phyloP scores from a whole-genome alignment of 2,797 vertebrate genomes.

The Thripadectes ignobilis region DNA sequence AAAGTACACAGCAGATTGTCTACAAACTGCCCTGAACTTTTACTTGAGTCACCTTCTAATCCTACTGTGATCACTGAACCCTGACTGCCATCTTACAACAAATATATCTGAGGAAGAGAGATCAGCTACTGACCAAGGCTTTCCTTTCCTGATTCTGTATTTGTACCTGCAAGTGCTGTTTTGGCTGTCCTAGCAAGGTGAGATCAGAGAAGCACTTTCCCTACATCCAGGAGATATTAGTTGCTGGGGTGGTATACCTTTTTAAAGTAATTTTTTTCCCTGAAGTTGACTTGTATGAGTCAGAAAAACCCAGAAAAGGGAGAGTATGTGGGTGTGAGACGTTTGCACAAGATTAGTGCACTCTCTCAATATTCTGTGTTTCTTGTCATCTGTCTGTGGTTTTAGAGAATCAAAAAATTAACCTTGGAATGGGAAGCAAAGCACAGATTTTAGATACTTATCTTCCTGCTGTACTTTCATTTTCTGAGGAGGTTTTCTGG shows the following conservation, averaged over 20 bases:
- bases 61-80: not conserved
- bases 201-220: slow-evolving; percentile 1
- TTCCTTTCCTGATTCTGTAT: not conserved
- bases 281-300: slow-evolving; percentile 40
- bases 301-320: slow-evolving; percentile 31
- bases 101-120: not conserved
- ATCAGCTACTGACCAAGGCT: not conserved
- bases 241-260: not conserved
- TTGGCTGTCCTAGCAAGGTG: not conserved
- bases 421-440: not conserved
- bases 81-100: not conserved
- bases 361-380: not conserved
- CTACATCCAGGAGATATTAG: not conserved
- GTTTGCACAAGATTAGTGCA: slow-evolving; percentile 31
- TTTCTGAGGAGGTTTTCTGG: slow-evolving; percentile 4
- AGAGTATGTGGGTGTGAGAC: slow-evolving; percentile 1
- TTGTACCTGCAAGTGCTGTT: not conserved
- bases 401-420: slow-evolving; percentile 29
- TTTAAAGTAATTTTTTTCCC: not conserved
- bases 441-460: not conserved
- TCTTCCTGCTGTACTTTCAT: not conserved
- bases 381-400: slow-evolving; percentile 12
- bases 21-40: not conserved
- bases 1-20: not conserved
- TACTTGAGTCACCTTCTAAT: not conserved